These are phyloP conservation scores for Chaetops frenatus DNA, from an alignment of 2,113 vertebrate species.

Conservation along the genomic window DNA sequence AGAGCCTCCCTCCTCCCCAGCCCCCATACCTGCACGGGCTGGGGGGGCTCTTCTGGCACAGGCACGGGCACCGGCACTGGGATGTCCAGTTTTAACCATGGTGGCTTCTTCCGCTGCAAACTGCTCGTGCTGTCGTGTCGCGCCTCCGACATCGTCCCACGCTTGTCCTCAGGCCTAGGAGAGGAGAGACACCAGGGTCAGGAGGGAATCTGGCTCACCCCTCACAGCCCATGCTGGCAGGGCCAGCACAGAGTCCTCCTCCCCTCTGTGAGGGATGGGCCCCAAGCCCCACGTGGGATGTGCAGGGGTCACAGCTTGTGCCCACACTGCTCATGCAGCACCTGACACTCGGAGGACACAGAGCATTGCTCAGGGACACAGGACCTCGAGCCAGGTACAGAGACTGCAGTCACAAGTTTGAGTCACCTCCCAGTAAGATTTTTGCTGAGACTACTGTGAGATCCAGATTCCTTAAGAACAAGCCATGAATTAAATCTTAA, in stretches of 20 bases:
- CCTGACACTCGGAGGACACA: fast-evolving
- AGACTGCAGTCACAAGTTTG: neutral
- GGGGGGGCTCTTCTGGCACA: constrained; percentile 76
- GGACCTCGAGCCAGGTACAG: neutral
- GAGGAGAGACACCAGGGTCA: neutral
- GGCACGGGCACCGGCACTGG: constrained; percentile 74
- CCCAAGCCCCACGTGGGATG: fast-evolving
- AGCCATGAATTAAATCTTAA: constrained; percentile 26
- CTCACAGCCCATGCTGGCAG: fast-evolving
- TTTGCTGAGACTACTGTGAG: neutral
- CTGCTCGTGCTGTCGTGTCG: constrained; percentile 91
- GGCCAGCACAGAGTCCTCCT: neutral
- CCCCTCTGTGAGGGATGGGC: neutral
- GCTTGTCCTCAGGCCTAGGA: constrained; percentile 68
- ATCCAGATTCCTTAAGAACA: neutral
- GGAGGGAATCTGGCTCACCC: neutral
- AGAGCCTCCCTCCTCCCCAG: neutral
- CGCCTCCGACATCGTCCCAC: constrained; percentile 84
- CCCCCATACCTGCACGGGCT: constrained; percentile 79
- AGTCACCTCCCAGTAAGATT: neutral
- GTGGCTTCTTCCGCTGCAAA: constrained; percentile 95
- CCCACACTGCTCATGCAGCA: neutral
- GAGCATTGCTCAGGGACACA: neutral
- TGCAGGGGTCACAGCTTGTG: neutral
- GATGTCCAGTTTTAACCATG: constrained; percentile 95